Evolutionary conservation across 2,888 invertebrate species (phyloP), one percentile per base, ranked within the genome.

Genomic region (Tribolium freemani): DNA sequence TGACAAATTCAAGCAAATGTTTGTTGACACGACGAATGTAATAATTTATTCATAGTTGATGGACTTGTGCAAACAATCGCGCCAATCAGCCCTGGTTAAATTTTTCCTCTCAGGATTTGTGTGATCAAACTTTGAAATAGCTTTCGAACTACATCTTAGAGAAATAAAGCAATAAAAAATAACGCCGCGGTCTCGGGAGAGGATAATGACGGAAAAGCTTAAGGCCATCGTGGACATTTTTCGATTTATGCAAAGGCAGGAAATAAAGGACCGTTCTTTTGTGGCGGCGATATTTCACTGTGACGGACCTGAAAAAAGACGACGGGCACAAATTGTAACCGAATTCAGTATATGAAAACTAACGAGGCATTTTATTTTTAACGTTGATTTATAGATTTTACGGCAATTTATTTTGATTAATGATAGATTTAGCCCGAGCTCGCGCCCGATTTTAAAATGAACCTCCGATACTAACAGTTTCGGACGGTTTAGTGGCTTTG

Each of bases 321-420:
- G 69, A 30, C 66, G 38, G 51, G 61, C 53, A 60, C 68, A 60
- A 73, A 66, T 73, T 73, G 66, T 66, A 66, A 71, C 57, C 58
- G 68, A 58, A 69, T 73, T 70, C 67, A 63, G 56, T 75, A 67
- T 73, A 75, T 73, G 71, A 53, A 64, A 75, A 75, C 75, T 76
- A 78, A 78, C 78, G 75, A 76, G 73, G 72, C 77, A 75, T 77
- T 78, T 78, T 76, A 76, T 78, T 67, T 75, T 75, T 69, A 73
- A 76, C 77, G 70, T 72, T 78, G 78, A 78, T 78, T 78, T 78
- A 78, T 78, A 71, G 75, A 77, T 78, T 78, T 77, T 74, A 69
- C 63, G 69, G 76, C 73, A 72, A 77, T 78, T 78, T 74, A 69
- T 77, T 78, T 76, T 78, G 78, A 78, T 78, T 78, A 78, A 78